These are phyloP conservation scores for Molossus molossus DNA, from an alignment of 2,797 vertebrate species.

Conservation along the genomic window DNA sequence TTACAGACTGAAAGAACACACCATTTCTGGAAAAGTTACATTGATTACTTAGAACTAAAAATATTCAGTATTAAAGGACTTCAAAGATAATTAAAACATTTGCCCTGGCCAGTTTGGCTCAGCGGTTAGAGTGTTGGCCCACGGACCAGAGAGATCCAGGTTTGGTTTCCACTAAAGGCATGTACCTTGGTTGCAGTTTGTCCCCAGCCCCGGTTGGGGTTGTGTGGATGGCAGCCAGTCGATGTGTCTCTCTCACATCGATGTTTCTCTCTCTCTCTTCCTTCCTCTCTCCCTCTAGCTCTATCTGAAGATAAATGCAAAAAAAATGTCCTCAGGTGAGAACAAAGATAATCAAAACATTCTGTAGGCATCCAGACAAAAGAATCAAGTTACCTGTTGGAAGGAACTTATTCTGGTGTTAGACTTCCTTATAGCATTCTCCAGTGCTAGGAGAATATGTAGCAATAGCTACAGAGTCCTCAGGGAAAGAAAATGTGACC, in stretches of 20 bases:
- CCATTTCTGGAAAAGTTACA: slow-evolving; percentile 50
- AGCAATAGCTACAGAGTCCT: background rate
- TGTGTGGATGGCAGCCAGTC: no score
- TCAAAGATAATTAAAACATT: slow-evolving; percentile 20
- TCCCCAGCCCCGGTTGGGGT: no score
- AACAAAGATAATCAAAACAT: background rate
- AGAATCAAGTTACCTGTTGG: background rate
- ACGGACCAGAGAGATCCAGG: no score
- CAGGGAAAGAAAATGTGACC: background rate
- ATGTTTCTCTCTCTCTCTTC: no score
- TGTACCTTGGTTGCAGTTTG: no score
- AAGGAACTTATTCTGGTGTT: background rate
- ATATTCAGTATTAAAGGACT: slow-evolving; percentile 47
- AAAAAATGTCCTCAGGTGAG: no score
- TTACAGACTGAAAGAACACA: slow-evolving; percentile 5
- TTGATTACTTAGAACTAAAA: slow-evolving; percentile 16
- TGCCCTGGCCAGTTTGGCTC: no score
- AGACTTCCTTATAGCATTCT: background rate
- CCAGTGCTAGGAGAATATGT: background rate
- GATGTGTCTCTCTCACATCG: no score
- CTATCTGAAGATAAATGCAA: no score
- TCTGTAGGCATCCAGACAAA: background rate
- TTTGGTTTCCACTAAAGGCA: no score
- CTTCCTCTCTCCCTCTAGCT: no score
- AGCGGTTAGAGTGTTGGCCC: no score